Evolutionary conservation across 2,113 vertebrate species (phyloP), one percentile per base, ranked within the genome.

Genomic region (Sylvia atricapilla): DNA sequence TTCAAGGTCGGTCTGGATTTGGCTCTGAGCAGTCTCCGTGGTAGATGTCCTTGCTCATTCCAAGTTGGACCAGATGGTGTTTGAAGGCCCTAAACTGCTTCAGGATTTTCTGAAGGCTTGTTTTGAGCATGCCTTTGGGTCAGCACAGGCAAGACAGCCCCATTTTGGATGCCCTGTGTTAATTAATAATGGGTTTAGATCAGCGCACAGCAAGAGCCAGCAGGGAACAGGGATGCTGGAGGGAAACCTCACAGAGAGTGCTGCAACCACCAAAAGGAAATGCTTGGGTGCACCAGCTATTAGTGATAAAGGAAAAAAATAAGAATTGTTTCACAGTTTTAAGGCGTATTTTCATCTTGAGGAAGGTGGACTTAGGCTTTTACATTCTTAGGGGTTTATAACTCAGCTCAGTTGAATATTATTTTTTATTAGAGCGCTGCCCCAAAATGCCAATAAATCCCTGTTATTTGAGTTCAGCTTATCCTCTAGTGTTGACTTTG

Each of bases 141-240:
- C 73, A 60, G 41, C 23, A 49, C 4, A 72, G 39, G 5, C 41
- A 5, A 50, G 9, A 47, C 2, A 69, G 5, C 31, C 41, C 30
- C 8, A 0, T 9, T n/a, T 52, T 15, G 37, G 39, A 13, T 44
- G 3, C 4, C 9, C 25, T 63, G 20, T 1, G 1, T 16, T 15
- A 35, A 37, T 16, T 19, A 37, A 31, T 22, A 5, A 44, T 6
- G 17, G 35, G 6, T 17, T 28, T 35, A 33, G 25, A 60, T 18
- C 49, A 55, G 4, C 15, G 9, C 3, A 3, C 16, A n/a, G 15
- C 10, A 18, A 27, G 43, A 39, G 6, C 19, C 23, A 39, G 7
- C 20, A 62, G 20, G 28, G n/a, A 85, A 30, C 30, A 44, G 43
- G 46, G 56, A 60, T 15, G n/a, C 5, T 52, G 15, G 21, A 68